Percentiles rank a stretch among this genome's conserved stretches.
Evolutionary conservation across 2,113 vertebrate genomes (phyloP).

Genomic region (Ciconia maguari): DNA sequence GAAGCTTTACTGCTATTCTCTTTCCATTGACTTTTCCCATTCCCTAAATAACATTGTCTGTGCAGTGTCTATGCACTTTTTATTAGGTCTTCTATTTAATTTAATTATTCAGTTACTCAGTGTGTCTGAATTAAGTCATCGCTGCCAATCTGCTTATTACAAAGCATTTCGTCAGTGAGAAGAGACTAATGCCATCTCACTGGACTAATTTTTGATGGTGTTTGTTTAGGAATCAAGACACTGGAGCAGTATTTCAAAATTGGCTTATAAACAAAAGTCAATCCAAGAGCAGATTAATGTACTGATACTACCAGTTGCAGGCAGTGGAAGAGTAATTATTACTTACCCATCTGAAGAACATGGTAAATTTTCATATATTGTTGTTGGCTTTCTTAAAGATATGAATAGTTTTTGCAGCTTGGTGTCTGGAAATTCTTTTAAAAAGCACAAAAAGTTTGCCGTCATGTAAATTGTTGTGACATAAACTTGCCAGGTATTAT

Average conservation of each 20-base stretch:
- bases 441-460: neutral
- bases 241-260: neutral
- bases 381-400: neutral
- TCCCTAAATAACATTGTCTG: neutral
- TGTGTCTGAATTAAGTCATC: constrained; percentile 60
- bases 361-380: neutral
- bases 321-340: neutral
- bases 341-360: neutral
- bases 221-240: neutral
- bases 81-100: constrained; percentile 61
- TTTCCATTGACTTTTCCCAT: constrained; percentile 2
- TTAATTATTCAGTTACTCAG: constrained; percentile 60
- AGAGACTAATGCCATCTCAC: neutral
- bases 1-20: neutral
- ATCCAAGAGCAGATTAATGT: neutral
- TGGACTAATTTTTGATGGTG: neutral
- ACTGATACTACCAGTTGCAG: neutral
- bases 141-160: neutral
- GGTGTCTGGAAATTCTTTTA: neutral
- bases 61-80: neutral
- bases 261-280: neutral
- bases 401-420: neutral
- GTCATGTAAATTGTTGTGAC: neutral
- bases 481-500: neutral
- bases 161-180: neutral